Base-by-base conservation (phyloP, 2,888 invertebrate genomes). In the Lamellibrachia columna region DNA sequence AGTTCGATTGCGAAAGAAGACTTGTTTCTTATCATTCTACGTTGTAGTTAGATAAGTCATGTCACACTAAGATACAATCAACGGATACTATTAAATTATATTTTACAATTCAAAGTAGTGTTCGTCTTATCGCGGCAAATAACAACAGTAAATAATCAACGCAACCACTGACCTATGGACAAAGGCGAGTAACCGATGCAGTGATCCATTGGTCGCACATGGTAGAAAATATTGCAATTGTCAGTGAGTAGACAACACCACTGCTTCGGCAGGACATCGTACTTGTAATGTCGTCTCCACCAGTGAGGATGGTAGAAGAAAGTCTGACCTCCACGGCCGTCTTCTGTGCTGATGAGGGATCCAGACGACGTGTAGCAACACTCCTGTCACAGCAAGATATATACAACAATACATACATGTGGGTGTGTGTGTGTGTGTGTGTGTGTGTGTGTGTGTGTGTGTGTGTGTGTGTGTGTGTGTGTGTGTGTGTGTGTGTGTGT, bases 331-430 rank as follows among this genome's bases (percentile, higher is more conserved):
- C 91, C 90, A 6, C 53, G 40, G n/a, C 22, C 60, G 11, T 60
- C 40, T 11, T 92, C 91, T 15, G 52, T 90, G 15, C 53, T 90
- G 11, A 93, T 90, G 15, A 93, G 92, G 28, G 91, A 52, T 1
- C 92, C 92, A n/a, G 52, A 52, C 22, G 52, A 52, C 52, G 90
- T 22, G 92, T 93, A 93, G 90, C 93, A 93, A 90, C 93, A 93
- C 75, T 75, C 75, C 75, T 75, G 75, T 2, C 75, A 75, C 75
- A 75, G 1, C 11, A 75, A 75, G 75, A 75, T 15, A 75, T 75
- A 15, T 11, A 22, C 22, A 75, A 75, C 75, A 22, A 22, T 4
- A 75, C 22, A 75, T 2, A 15, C 75, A 75, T 15, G 22, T 1
- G 22, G 22, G n/a, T n/a, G n/a, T n/a, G n/a, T n/a, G n/a, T n/a